These are phyloP conservation scores for Vireo griseus DNA, from an alignment of 2,797 vertebrate species.

Conservation along the genomic window DNA sequence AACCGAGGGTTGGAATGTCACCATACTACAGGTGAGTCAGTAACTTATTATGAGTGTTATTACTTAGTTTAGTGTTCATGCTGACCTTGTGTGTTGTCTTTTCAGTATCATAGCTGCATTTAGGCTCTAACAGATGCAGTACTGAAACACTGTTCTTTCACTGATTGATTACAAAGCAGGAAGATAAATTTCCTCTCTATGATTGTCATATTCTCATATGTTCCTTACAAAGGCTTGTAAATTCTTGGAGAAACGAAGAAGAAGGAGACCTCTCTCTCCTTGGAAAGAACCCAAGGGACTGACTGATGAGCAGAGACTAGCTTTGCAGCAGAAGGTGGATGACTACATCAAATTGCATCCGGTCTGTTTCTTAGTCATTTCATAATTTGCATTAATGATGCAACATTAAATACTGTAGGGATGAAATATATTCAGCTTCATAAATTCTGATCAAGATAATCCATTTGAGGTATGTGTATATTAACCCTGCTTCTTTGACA, in stretches of 20 bases:
- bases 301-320: slow-evolving; percentile 78
- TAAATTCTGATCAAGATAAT: slow-evolving; percentile 26
- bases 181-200: background rate
- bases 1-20: background rate
- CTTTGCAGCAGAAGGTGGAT: slow-evolving; percentile 84
- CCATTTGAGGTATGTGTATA: background rate
- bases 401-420: background rate
- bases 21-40: background rate
- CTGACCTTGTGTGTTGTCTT: background rate
- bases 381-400: slow-evolving; percentile 40
- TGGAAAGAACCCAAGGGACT: slow-evolving; percentile 81
- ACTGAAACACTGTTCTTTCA: background rate
- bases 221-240: slow-evolving; percentile 72
- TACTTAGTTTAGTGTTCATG: background rate
- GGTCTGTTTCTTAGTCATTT: slow-evolving; percentile 73
- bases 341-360: slow-evolving; percentile 79
- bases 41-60: background rate
- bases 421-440: slow-evolving; percentile 9
- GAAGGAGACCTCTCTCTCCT: slow-evolving; percentile 57
- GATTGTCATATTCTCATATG: background rate
- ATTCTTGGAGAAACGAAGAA: slow-evolving; percentile 79
- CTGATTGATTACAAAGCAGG: background rate
- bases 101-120: background rate
- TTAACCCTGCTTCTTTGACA: slow-evolving; percentile 10
- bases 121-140: background rate